phyloP scores from a whole-genome alignment of 2,113 vertebrate species.

The Tenrec ecaudatus region DNA sequence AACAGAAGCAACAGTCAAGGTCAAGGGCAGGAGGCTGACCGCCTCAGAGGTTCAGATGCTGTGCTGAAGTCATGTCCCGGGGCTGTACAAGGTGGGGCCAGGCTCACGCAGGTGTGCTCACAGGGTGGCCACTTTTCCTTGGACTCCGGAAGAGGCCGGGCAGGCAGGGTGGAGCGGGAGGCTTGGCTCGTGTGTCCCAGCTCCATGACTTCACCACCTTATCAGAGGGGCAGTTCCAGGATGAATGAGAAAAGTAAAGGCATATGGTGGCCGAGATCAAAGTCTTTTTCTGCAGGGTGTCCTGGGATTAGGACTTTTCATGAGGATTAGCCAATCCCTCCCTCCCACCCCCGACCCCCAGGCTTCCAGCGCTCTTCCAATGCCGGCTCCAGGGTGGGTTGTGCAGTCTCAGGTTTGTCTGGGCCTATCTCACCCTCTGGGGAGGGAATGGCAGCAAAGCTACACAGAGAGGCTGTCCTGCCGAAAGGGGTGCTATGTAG shows the following conservation, averaged over 20 bases:
- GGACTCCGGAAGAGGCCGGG: background rate
- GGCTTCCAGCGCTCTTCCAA: background rate
- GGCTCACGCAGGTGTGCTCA: slow-evolving; percentile 38
- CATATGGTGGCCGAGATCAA: background rate
- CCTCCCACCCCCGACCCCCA: too few species aligned
- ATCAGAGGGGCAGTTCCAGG: too few species aligned
- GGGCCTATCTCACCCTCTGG: background rate
- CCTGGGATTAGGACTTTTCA: background rate
- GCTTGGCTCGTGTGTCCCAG: fast-evolving
- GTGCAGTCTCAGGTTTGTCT: background rate
- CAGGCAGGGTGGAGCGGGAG: background rate
- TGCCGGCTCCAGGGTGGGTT: background rate
- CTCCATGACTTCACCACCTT: background rate
- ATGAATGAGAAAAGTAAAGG: background rate
- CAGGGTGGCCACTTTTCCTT: background rate
- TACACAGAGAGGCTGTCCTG: background rate
- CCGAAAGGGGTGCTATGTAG: background rate
- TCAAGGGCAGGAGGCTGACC: background rate
- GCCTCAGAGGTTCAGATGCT: background rate
- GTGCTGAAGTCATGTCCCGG: background rate
- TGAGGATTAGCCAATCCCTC: background rate
- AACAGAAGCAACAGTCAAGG: background rate
- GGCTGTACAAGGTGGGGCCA: background rate
- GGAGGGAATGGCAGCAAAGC: background rate
- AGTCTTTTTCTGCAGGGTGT: background rate